phyloP scores from a whole-genome alignment of 2,888 invertebrate species.

The Dasypogon diadema region DNA sequence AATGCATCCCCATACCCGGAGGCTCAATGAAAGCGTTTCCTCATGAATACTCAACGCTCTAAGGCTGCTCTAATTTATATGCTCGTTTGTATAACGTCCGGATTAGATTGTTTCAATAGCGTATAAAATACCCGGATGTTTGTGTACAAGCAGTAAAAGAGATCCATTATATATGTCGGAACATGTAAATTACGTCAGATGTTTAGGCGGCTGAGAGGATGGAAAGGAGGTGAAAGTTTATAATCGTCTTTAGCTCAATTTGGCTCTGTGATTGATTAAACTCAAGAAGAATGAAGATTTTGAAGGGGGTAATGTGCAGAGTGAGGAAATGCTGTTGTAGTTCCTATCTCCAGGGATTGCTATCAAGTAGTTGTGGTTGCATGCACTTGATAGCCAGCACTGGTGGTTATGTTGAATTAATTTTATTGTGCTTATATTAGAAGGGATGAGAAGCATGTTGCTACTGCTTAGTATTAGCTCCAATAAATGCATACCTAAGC shows the following conservation, averaged over 20 bases:
- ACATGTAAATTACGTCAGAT: conserved; percentile 23
- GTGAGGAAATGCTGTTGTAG: not conserved
- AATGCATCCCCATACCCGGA: conserved; percentile 12
- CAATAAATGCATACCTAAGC: no score
- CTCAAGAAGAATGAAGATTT: not conserved
- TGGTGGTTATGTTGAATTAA: no score
- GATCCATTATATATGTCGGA: conserved; percentile 25
- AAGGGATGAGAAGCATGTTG: no score
- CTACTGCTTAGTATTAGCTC: no score
- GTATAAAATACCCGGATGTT: not conserved
- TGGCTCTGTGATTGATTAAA: conserved; percentile 11
- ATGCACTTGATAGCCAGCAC: no score
- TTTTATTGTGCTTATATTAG: no score
- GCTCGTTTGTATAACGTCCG: conserved; percentile 23
- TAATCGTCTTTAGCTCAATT: conserved; percentile 1
- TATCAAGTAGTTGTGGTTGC: no score
- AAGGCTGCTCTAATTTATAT: conserved; percentile 17
- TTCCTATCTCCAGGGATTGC: no score
- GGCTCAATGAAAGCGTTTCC: conserved; percentile 8
- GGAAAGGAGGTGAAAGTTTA: not conserved
- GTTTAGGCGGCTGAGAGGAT: not conserved
- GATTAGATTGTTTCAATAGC: conserved; percentile 27
- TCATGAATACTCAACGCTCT: conserved; percentile 16
- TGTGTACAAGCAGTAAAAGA: not conserved
- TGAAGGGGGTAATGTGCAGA: not conserved